A percentile compares a stretch with the other conserved stretches of the same genome.
phyloP scores from a whole-genome alignment of 2,797 vertebrate genomes.

The Microtus agrestis region DNA sequence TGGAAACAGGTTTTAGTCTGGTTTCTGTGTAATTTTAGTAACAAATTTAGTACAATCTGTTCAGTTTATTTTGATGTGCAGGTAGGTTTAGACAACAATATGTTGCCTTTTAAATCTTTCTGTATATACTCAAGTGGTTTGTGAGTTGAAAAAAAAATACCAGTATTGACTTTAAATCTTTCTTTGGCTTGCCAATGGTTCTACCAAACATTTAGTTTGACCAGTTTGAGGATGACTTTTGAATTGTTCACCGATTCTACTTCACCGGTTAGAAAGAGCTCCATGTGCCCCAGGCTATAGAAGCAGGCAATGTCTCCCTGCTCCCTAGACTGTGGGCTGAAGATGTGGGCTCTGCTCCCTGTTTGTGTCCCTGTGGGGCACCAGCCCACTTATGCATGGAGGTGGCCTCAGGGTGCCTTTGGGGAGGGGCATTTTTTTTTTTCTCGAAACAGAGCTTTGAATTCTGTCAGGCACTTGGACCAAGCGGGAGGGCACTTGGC shows the following conservation, averaged over 20 bases:
- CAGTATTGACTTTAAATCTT: not conserved
- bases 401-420: conserved; percentile 70
- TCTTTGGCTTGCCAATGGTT: not conserved
- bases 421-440: conserved; percentile 64
- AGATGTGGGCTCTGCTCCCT: not conserved
- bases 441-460: conserved; percentile 78
- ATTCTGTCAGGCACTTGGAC: conserved; percentile 78
- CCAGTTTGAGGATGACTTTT: conserved; percentile 26
- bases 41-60: not conserved
- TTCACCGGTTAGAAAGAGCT: conserved; percentile 53
- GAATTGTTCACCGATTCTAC: not conserved
- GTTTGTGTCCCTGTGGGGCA: conserved; percentile 58
- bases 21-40: conserved; percentile 43
- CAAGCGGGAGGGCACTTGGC: conserved; percentile 72
- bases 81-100: conserved; percentile 15
- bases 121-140: conserved; percentile 24
- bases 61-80: conserved; percentile 38
- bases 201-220: not conserved
- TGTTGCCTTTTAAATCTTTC: conserved; percentile 52
- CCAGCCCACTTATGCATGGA: conserved; percentile 52
- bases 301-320: not conserved
- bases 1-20: not conserved
- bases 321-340: not conserved
- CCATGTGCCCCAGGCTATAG: not conserved
- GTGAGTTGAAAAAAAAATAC: not conserved